Conservation (phyloP, 2,797 vertebrate species). For the Pseudomugil gertrudae region DNA sequence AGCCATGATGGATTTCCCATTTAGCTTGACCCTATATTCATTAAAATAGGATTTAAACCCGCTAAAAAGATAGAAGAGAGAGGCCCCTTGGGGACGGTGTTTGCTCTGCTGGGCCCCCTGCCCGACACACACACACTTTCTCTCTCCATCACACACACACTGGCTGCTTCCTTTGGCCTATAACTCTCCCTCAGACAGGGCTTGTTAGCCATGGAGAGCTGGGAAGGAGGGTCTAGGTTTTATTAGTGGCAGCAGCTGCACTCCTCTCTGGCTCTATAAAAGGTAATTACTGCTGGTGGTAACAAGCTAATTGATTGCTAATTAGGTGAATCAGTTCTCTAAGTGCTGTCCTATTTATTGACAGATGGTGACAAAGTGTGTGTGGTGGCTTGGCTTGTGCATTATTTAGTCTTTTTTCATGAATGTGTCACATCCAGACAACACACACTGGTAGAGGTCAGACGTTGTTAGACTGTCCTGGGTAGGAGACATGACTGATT, state of each 20-base stretch:
- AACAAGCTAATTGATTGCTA: constrained; percentile 99
- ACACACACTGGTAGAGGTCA: constrained; percentile 79
- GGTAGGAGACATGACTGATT: constrained; percentile 88
- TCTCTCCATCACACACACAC: constrained; percentile 14
- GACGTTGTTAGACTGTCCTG: constrained; percentile 83
- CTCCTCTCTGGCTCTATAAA: constrained; percentile 93
- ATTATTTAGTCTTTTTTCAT: not conserved
- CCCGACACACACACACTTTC: constrained; percentile 61
- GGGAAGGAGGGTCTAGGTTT: constrained; percentile 86
- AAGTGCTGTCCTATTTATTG: constrained; percentile 90
- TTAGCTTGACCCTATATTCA: constrained; percentile 86
- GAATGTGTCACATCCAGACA: constrained; percentile 5
- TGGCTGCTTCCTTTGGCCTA: constrained; percentile 69
- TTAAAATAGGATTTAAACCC: constrained; percentile 87
- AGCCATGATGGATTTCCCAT: constrained; percentile 78
- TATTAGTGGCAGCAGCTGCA: constrained; percentile 98
- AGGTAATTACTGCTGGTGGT: constrained; percentile 99
- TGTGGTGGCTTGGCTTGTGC: constrained; percentile 10
- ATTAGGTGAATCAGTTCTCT: constrained; percentile 98
- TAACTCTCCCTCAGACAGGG: constrained; percentile 87
- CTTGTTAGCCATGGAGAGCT: constrained; percentile 76
- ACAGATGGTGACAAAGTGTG: constrained; percentile 84
- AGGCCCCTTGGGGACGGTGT: constrained; percentile 84
- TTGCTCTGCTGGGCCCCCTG: constrained; percentile 78
- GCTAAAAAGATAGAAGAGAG: constrained; percentile 84